Conservation (phyloP, 2,113 vertebrate species). For the Neofelis nebulosa region DNA sequence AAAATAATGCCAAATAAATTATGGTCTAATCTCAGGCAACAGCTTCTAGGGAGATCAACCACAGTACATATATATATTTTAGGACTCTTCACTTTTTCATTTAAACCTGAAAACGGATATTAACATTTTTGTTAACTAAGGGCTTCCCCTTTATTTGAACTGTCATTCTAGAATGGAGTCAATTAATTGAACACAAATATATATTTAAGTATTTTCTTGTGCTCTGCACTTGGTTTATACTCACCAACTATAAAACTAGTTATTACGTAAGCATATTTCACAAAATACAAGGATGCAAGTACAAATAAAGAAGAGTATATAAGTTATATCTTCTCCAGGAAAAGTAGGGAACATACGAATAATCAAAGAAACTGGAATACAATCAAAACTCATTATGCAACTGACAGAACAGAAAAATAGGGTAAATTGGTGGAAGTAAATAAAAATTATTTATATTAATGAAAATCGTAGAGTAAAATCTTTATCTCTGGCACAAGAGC, state of each 20-base stretch:
- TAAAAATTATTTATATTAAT: not conserved
- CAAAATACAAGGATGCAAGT: not conserved
- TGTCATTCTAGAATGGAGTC: not conserved
- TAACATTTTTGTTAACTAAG: not conserved
- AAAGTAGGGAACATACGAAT: not conserved
- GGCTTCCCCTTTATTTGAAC: not conserved
- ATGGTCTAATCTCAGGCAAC: not conserved
- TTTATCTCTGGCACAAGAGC: not conserved
- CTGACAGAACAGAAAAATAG: not conserved
- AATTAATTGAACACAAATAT: not conserved
- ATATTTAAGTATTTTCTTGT: not conserved
- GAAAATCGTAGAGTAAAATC: not conserved
- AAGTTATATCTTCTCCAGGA: not conserved
- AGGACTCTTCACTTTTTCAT: not conserved
- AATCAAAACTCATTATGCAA: not conserved
- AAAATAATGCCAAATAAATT: conserved; percentile 13
- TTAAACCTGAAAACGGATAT: not conserved
- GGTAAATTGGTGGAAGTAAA: not conserved
- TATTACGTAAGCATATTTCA: not conserved
- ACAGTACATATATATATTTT: not conserved
- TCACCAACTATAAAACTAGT: not conserved
- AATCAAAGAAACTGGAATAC: not conserved
- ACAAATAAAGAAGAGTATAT: not conserved
- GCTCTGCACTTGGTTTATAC: not conserved
- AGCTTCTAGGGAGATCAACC: not conserved